These are phyloP conservation scores for Drosophila virilis DNA, from an alignment of 1,140 invertebrate species.

Conservation along the genomic window DNA sequence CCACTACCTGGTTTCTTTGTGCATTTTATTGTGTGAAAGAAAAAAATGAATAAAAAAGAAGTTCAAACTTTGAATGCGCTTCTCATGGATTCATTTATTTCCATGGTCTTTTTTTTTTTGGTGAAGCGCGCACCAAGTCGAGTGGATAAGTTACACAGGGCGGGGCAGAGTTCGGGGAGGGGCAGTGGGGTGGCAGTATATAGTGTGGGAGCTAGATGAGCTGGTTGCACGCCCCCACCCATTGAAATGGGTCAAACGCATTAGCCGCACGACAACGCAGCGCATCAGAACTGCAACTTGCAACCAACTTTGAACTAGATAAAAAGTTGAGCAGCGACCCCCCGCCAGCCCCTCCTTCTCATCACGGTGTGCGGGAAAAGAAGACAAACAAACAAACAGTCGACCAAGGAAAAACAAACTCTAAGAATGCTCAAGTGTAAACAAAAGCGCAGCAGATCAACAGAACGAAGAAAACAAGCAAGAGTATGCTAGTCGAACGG, in stretches of 20 bases:
- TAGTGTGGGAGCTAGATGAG: conserved; percentile 58
- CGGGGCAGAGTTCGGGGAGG: neutral
- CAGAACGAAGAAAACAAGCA: conserved; percentile 19
- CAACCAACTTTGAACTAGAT: conserved; percentile 59
- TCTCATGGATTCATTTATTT: conserved; percentile 58
- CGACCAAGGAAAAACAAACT: conserved; percentile 21
- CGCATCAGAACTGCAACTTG: conserved; percentile 76
- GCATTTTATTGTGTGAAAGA: conserved; percentile 80
- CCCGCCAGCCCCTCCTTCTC: neutral
- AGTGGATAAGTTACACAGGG: conserved; percentile 15
- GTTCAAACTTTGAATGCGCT: conserved; percentile 78
- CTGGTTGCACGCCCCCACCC: conserved; percentile 50
- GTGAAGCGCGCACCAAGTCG: conserved; percentile 14
- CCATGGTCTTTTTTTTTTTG: conserved; percentile 6
- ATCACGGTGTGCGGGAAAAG: conserved; percentile 14
- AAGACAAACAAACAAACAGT: conserved; percentile 41
- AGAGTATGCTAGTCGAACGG: neutral
- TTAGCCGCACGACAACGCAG: conserved; percentile 53
- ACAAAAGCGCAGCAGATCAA: conserved; percentile 68
- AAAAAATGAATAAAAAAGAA: conserved; percentile 57
- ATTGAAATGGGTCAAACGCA: conserved; percentile 73
- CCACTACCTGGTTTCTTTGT: conserved; percentile 44
- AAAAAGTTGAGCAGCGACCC: conserved; percentile 22
- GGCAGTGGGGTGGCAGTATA: neutral
- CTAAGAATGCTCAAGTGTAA: conserved; percentile 58